Evolutionary conservation across 2,113 vertebrate genomes (phyloP).

Genomic region (Peromyscus californicus): DNA sequence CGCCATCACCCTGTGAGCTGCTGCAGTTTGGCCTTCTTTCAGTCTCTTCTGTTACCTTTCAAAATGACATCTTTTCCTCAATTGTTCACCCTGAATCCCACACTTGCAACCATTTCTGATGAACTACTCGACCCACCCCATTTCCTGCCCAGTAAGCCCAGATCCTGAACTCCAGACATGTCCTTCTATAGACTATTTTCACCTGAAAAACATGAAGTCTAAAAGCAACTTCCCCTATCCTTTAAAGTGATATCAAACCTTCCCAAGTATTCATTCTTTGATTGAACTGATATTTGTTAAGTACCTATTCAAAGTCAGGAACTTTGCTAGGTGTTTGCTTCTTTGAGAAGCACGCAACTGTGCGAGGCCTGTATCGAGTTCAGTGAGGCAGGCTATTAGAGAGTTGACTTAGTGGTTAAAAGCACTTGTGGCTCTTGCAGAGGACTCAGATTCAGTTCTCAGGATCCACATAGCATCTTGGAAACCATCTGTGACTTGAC

Average conservation of each 20-base stretch:
- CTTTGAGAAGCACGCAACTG: background rate
- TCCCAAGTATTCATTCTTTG: background rate
- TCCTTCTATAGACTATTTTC: background rate
- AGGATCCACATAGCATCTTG: background rate
- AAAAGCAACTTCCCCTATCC: background rate
- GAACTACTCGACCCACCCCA: background rate
- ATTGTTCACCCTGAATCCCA: background rate
- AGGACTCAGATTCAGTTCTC: background rate
- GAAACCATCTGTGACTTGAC: background rate
- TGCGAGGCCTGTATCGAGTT: background rate
- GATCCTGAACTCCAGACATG: background rate
- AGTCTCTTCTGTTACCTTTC: background rate
- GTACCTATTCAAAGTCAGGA: background rate
- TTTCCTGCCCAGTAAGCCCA: background rate
- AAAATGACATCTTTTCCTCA: background rate
- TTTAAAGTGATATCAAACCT: background rate
- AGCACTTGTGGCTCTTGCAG: background rate
- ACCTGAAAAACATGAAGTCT: background rate
- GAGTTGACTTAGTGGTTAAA: background rate
- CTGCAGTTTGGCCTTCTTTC: background rate
- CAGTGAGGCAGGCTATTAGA: background rate
- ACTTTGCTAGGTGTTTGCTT: background rate
- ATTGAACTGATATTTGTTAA: constrained; percentile 3
- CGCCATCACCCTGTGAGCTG: background rate
- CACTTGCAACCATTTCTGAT: background rate